A percentile compares a stretch with the other conserved stretches of the same genome.
phyloP scores from a whole-genome alignment of 2,113 vertebrate genomes.

The Melanocharis versteri region DNA sequence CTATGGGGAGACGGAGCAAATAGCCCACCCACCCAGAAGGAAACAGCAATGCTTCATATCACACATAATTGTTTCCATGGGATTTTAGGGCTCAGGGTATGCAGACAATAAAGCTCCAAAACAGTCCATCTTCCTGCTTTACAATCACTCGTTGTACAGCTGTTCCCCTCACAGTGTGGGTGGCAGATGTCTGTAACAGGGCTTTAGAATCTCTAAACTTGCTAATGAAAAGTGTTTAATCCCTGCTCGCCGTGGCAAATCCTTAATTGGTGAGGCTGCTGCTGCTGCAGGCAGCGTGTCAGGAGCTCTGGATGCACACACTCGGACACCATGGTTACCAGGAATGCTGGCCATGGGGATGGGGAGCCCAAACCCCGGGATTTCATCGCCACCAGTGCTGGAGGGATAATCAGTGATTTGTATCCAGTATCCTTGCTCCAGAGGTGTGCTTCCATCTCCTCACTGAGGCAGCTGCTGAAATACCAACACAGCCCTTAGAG shows the following conservation, averaged over 20 bases:
- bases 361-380: not conserved
- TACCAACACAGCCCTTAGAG: not conserved
- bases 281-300: not conserved
- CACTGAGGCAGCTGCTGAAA: not conserved
- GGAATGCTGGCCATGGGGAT: not conserved
- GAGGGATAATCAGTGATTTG: not conserved
- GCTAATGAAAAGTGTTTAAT: slow-evolving; percentile 55
- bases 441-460: not conserved
- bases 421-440: not conserved
- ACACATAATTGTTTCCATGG: slow-evolving; percentile 48
- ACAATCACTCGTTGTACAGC: not conserved
- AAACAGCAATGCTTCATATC: slow-evolving; percentile 25
- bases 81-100: not conserved
- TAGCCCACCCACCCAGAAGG: not conserved
- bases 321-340: not conserved
- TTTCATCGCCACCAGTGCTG: not conserved
- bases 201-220: slow-evolving; percentile 36
- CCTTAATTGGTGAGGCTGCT: slow-evolving; percentile 14
- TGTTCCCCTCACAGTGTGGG: not conserved
- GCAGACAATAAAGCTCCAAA: slow-evolving; percentile 42
- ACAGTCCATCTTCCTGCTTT: not conserved
- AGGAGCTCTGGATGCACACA: not conserved
- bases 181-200: slow-evolving; percentile 19
- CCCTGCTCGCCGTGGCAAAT: not conserved
- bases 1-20: not conserved